phyloP scores from a whole-genome alignment of 2,888 invertebrate genomes.

The Tenthredo scrophulariae region DNA sequence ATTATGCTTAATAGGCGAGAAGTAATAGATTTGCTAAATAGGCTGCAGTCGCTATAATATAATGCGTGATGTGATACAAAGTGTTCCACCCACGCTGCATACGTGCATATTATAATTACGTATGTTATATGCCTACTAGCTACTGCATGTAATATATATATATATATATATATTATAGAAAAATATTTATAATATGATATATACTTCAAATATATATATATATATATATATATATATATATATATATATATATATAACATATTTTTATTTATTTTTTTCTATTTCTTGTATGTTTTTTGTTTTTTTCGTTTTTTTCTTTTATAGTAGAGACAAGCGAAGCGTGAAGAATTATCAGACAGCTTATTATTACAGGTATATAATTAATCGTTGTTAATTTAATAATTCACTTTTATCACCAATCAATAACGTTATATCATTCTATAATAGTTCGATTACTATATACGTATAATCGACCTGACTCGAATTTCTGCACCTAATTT shows the following conservation, averaged over 20 bases:
- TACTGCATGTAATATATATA: conserved; percentile 9
- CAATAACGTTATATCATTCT: not conserved
- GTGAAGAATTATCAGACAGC: not conserved
- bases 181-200: not conserved
- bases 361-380: not conserved
- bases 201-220: not conserved
- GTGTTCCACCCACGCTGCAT: not conserved
- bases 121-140: not conserved
- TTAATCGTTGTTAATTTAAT: conserved; percentile 8
- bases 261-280: not conserved
- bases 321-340: conserved; percentile 35
- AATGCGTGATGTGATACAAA: not conserved
- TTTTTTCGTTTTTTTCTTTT: not conserved
- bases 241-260: not conserved
- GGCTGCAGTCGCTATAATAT: not conserved
- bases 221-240: not conserved
- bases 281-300: not conserved
- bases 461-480: not conserved
- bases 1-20: conserved; percentile 3
- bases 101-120: not conserved
- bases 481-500: not conserved
- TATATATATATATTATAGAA: not conserved
- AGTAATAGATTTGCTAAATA: conserved; percentile 5
- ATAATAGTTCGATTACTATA: not conserved
- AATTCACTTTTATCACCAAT: conserved; percentile 16